Evolutionary conservation across 2,888 invertebrate species (phyloP), one percentile per base, ranked within the genome.

Genomic region (Lithophane socia): DNA sequence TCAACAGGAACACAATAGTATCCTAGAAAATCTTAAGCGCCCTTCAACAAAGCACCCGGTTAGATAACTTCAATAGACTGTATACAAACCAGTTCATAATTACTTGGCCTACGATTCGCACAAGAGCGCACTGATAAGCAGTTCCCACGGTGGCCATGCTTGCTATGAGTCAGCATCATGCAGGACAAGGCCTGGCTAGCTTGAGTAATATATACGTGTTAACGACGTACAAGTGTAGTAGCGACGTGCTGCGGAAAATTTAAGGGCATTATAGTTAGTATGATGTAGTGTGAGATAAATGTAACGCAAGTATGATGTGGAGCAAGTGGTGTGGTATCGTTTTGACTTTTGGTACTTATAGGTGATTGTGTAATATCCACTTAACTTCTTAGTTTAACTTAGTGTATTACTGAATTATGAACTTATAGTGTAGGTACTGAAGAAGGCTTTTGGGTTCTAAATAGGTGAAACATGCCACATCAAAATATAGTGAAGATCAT

Each of bases 141-240:
- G 81, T 80, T 90, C 93, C 93, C 95, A 95, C 90, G 95, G 90
- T 93, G 91, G 88, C 88, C 90, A 89, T 84, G 87, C 87, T 77
- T 16, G 90, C 84, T 83, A 86, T 95, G 95, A 94, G 89, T 95
- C 95, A 90, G 90, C 90, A 90, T 83, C 88, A 74, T 87, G 87
- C 91, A 90, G 92, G 90, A 92, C 94, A 95, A 95, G 95, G 95
- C 91, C 87, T 86, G 79, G 84, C 86, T 49, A 84, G 86, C 87
- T 94, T 93, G 90, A 88, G 91, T 88, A 92, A 93, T 84, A 78
- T 78, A 85, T 94, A 96, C 96, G 95, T 96, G 96, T 90, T 94
- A 95, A 96, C 94, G 92, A 92, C 86, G 88, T 79, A 83, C 89
- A 91, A 92, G 87, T 90, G 89, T 86, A 78, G 82, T 61, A 80